phyloP scores from a whole-genome alignment of 2,797 vertebrate species.

The Fistularia commersonii region DNA sequence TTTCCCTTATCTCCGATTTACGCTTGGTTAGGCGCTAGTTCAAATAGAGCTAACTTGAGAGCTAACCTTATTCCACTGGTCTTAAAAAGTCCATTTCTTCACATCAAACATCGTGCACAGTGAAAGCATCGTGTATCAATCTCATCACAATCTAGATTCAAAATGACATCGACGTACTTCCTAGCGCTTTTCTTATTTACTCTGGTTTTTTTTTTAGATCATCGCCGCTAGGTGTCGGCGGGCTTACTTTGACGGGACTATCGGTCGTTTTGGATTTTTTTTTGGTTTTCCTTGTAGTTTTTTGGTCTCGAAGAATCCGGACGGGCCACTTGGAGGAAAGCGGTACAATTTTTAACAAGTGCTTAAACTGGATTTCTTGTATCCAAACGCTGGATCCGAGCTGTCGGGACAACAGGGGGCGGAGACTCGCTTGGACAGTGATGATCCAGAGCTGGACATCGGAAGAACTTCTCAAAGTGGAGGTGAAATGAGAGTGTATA shows the following conservation, averaged over 20 bases:
- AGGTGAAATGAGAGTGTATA: conserved; percentile 58
- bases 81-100: no score
- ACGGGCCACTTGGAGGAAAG: conserved; percentile 13
- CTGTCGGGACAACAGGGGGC: conserved; percentile 5
- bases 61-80: no score
- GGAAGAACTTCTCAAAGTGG: conserved; percentile 34
- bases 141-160: neutral
- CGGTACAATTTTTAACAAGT: conserved; percentile 40
- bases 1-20: no score
- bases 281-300: conserved; percentile 3
- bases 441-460: conserved; percentile 22
- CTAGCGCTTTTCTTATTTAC: neutral
- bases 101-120: no score
- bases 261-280: conserved; percentile 10
- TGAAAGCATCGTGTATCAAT: neutral
- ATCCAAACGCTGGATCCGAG: conserved; percentile 17
- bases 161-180: neutral
- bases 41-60: no score
- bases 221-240: conserved; percentile 21
- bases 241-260: conserved; percentile 32
- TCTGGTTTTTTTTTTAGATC: neutral
- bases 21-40: no score
- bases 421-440: conserved; percentile 23
- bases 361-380: conserved; percentile 38
- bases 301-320: conserved; percentile 12